These are phyloP conservation scores for Pseudochaenichthys georgianus DNA, from an alignment of 2,797 vertebrate genomes.

Conservation along the genomic window DNA sequence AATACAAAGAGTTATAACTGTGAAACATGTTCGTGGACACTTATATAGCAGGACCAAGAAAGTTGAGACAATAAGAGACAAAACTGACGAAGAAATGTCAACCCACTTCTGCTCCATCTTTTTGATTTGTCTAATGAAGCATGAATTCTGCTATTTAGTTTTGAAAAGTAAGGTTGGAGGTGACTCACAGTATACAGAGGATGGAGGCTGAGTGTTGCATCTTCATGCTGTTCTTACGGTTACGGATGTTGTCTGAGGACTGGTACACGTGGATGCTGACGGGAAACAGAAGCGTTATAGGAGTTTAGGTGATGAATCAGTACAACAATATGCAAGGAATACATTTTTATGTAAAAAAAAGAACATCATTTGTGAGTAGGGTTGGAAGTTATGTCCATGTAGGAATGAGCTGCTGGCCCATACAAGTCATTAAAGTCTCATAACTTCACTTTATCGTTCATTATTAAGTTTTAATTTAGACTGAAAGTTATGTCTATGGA, in stretches of 20 bases:
- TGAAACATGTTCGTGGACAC: not conserved
- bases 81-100: not conserved
- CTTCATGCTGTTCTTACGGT: conserved; percentile 99
- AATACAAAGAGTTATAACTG: not conserved
- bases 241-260: conserved; percentile 98
- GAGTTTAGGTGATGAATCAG: not conserved
- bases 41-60: not conserved
- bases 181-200: conserved; percentile 93
- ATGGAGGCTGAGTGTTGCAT: conserved; percentile 95
- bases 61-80: not conserved
- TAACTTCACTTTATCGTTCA: not conserved
- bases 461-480: not conserved
- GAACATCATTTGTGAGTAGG: not conserved
- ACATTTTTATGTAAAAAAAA: not conserved
- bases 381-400: not conserved
- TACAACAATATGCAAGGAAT: not conserved
- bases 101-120: not conserved
- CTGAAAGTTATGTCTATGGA: not conserved
- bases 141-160: not conserved
- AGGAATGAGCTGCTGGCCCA: not conserved
- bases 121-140: not conserved
- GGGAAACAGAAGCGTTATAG: conserved; percentile 17
- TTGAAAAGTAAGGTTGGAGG: not conserved
- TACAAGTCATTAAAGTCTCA: not conserved
- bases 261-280: conserved; percentile 97